Percentiles rank a stretch among this genome's conserved stretches.
Evolutionary conservation across 1,140 invertebrate species (phyloP).

Genomic region (Plutomurus gul): DNA sequence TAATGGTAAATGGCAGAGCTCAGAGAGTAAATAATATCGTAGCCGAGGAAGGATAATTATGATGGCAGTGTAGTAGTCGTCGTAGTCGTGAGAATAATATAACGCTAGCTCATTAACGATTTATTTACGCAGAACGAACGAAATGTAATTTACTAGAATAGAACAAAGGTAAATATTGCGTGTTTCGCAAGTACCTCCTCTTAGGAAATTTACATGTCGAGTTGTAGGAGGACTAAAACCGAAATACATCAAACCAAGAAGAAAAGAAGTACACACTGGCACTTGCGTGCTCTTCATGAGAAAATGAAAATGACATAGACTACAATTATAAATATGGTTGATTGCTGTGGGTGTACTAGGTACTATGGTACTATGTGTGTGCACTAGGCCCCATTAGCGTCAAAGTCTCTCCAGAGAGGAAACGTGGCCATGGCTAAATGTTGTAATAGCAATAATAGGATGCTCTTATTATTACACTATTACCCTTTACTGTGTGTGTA

Average conservation of each 20-base stretch:
- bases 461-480: neutral
- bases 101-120: constrained; percentile 26
- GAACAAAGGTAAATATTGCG: constrained; percentile 26
- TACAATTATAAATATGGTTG: constrained; percentile 30
- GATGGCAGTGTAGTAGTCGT: neutral
- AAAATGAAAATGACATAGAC: constrained; percentile 25
- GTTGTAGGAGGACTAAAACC: constrained; percentile 26
- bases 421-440: neutral
- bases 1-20: constrained; percentile 4
- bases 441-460: neutral
- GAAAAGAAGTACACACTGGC: neutral
- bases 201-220: constrained; percentile 12
- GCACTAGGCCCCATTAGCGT: neutral
- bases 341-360: constrained; percentile 16
- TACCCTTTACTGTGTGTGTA: too few species aligned
- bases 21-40: neutral
- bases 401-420: neutral
- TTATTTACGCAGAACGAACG: constrained; percentile 24
- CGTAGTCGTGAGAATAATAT: constrained; percentile 16
- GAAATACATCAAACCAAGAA: constrained; percentile 16
- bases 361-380: neutral
- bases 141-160: neutral
- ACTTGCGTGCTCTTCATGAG: constrained; percentile 25
- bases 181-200: constrained; percentile 23
- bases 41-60: too few species aligned